Base-by-base conservation (phyloP, 2,888 invertebrate species). In the Acleris sparsana region DNA sequence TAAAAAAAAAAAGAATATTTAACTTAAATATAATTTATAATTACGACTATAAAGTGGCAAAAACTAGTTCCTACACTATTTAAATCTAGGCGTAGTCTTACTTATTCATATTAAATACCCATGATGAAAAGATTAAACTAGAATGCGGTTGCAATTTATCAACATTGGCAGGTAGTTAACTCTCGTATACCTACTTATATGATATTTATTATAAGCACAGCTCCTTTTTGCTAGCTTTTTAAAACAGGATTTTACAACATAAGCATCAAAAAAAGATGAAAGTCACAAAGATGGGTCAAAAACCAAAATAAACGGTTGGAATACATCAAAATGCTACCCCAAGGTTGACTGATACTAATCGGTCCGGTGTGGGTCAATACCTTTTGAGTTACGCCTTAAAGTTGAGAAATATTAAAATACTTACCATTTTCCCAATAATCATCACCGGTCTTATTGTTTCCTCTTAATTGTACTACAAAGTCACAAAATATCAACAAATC, bases 401-500 rank as follows among this genome's bases (percentile, higher is more conserved):
- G 5, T 43, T 11, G 22, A 62, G 33, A 25, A 53, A n/a, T 51
- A 18, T 16, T 29, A 62, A 5, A 29, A 43, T 60, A 67, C 87
- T 83, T 78, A 90, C 90, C 90, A 89, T 86, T 83, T 78, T 79
- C 68, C 73, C 72, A 66, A 63, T 75, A 74, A 71, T 66, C 71
- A 75, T 73, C 72, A 71, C 75, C 74, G 78, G 78, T 78, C 81
- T 82, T 76, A 80, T 76, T 79, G 76, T 81, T 81, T 76, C 71
- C 73, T 71, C 60, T 67, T 72, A 80, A 78, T 73, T 79, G 87
- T 71, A 75, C 80, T 83, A 72, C 64, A 62, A 70, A 71, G 69
- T 74, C 79, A 83, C 83, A 84, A 76, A 80, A 83, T 76, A 84
- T 86, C 87, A 90, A 89, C 90, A 89, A 88, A 84, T 80, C 83